phyloP scores from a whole-genome alignment of 1,140 invertebrate species.

The Drosophila takahashii region DNA sequence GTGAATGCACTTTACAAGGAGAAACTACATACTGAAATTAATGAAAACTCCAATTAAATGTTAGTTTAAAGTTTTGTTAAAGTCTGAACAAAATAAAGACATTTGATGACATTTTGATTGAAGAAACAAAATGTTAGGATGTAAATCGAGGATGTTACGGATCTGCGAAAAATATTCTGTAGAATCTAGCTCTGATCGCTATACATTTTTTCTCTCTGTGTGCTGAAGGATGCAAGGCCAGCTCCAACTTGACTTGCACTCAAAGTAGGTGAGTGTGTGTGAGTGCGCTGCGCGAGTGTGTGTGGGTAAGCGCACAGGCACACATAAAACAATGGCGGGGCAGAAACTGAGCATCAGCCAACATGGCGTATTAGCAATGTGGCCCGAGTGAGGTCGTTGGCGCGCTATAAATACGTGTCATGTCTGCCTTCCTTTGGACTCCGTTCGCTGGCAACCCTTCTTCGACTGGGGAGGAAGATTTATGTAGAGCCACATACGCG shows the following conservation, averaged over 20 bases:
- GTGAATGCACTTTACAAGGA: no score
- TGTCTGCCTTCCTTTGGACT: slow-evolving; percentile 43
- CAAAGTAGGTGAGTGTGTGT: slow-evolving; percentile 26
- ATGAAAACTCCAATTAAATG: no score
- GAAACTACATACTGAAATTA: no score
- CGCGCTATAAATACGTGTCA: slow-evolving; percentile 78
- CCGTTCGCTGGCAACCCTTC: slow-evolving; percentile 13
- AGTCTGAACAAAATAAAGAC: no score
- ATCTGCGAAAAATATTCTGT: not conserved
- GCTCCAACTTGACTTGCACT: slow-evolving; percentile 54
- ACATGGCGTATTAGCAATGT: slow-evolving; percentile 77
- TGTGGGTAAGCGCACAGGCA: slow-evolving; percentile 14
- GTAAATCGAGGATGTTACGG: no score
- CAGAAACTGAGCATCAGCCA: slow-evolving; percentile 53
- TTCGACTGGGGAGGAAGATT: slow-evolving; percentile 45
- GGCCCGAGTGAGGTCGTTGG: slow-evolving; percentile 64
- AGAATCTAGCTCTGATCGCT: not conserved
- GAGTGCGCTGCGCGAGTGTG: slow-evolving; percentile 14
- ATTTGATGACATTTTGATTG: no score
- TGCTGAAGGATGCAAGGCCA: slow-evolving; percentile 32
- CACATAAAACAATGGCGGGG: slow-evolving; percentile 65
- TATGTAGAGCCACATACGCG: slow-evolving; percentile 60
- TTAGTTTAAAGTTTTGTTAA: no score
- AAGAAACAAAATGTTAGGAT: no score
- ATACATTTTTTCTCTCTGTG: slow-evolving; percentile 12